phyloP scores from a whole-genome alignment of 2,113 vertebrate genomes.

The Vicugna pacos region DNA sequence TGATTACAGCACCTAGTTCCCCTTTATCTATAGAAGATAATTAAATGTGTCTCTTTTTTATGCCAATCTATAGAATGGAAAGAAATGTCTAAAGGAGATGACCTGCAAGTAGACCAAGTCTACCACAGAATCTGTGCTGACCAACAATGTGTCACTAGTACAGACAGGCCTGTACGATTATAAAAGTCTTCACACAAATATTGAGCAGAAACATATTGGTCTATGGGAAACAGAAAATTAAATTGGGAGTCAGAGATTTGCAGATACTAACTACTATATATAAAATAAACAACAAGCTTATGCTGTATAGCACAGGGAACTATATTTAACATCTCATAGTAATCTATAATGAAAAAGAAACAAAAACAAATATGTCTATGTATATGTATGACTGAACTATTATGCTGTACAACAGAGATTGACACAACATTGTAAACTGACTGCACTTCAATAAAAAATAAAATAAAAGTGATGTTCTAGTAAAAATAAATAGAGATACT shows the following conservation, averaged over 20 bases:
- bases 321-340: too few species aligned
- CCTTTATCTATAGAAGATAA: not conserved
- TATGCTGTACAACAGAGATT: too few species aligned
- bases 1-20: not conserved
- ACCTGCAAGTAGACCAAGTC: not conserved
- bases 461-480: too few species aligned
- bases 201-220: not conserved
- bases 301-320: too few species aligned
- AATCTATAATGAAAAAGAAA: too few species aligned
- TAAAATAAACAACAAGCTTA: too few species aligned
- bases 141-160: not conserved
- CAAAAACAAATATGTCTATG: too few species aligned
- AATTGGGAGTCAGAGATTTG: too few species aligned
- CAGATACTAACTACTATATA: too few species aligned
- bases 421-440: too few species aligned
- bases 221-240: not conserved
- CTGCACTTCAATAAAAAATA: too few species aligned
- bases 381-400: too few species aligned
- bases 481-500: not conserved
- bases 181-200: not conserved
- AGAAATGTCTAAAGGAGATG: not conserved
- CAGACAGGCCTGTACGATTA: not conserved
- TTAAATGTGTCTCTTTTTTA: not conserved
- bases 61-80: not conserved
- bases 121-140: not conserved